Conservation (phyloP, 2,113 vertebrate genomes). For the Irena cyanogastra region DNA sequence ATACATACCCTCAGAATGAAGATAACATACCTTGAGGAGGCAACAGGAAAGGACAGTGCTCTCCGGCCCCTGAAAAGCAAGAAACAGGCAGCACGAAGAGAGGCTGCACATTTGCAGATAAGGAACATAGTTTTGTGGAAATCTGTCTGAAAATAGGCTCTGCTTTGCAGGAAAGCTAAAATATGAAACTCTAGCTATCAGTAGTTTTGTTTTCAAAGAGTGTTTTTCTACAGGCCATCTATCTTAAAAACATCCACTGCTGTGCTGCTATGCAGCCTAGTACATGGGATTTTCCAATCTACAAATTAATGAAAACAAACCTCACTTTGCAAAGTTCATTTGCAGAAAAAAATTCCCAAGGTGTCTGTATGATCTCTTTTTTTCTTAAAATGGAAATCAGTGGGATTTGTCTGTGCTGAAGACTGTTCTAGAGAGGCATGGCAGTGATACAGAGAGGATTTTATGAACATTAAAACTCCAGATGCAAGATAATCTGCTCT, state of each 20-base stretch:
- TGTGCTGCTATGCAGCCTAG: not conserved
- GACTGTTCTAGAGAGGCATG: not conserved
- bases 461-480: not conserved
- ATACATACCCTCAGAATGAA: not conserved
- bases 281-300: not conserved
- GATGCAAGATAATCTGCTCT: not conserved
- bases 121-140: not conserved
- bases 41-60: not conserved
- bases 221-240: not conserved
- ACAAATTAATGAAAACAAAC: not conserved
- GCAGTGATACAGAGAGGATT: not conserved
- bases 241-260: not conserved
- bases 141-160: not conserved
- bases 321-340: not conserved
- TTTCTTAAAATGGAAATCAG: not conserved
- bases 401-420: not conserved
- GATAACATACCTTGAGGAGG: not conserved
- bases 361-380: not conserved
- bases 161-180: not conserved
- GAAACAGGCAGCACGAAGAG: not conserved
- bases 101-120: not conserved
- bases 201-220: not conserved
- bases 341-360: not conserved
- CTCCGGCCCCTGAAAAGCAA: not conserved
- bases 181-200: not conserved